These are phyloP conservation scores for Cherax quadricarinatus DNA, from an alignment of 1,140 invertebrate genomes.

Conservation along the genomic window DNA sequence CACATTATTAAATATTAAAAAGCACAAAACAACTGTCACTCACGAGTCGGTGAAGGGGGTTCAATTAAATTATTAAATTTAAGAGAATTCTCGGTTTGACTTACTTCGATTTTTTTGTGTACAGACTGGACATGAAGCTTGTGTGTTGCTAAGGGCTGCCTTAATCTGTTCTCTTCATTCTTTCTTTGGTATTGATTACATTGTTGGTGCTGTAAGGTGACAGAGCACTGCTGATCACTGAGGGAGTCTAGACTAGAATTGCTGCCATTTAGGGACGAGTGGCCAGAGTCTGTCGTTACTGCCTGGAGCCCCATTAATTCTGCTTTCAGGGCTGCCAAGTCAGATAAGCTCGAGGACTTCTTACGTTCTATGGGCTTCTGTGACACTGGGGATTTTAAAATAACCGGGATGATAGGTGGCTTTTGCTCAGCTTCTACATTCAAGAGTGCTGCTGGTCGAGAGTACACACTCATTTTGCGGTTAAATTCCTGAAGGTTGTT, in stretches of 20 bases:
- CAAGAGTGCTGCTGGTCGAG: conserved; percentile 43
- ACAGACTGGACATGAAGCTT: not conserved
- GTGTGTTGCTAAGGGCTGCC: not conserved
- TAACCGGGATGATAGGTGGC: conserved; percentile 17
- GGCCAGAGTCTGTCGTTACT: conserved; percentile 31
- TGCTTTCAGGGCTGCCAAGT: conserved; percentile 38
- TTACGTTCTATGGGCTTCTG: conserved; percentile 24
- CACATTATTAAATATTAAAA: no score
- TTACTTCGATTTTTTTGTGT: conserved; percentile 31
- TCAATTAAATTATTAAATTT: no score
- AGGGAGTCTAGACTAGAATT: conserved; percentile 61
- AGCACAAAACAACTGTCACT: no score
- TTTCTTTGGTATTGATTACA: not conserved
- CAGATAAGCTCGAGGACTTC: conserved; percentile 53
- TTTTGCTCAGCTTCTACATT: conserved; percentile 42
- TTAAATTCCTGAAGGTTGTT: conserved; percentile 70
- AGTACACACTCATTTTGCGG: conserved; percentile 62
- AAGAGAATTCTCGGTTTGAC: not conserved
- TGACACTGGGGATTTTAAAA: not conserved
- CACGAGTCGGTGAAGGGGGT: no score
- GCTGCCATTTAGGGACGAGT: conserved; percentile 59
- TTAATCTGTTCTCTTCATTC: not conserved
- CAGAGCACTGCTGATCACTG: conserved; percentile 10
- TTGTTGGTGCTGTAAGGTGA: not conserved
- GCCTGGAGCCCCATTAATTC: not conserved